Conservation (phyloP, 1,140 invertebrate species). For the Pentalonia nigronervosa region DNA sequence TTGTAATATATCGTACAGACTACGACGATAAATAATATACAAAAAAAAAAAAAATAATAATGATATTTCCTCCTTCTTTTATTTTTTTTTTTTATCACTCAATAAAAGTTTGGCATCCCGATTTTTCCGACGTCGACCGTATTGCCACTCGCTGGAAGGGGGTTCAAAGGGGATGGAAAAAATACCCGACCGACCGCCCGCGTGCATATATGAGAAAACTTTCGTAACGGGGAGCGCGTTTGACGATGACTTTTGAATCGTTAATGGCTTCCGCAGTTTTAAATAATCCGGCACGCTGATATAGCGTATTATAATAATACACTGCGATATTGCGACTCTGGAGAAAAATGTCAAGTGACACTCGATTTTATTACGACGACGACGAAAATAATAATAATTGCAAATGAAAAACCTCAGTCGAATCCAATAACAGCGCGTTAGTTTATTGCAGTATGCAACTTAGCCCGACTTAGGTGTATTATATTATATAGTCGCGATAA, state of each 20-base stretch:
- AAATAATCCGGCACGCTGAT: slow-evolving; percentile 35
- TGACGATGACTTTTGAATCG: slow-evolving; percentile 51
- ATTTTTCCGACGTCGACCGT: slow-evolving; percentile 30
- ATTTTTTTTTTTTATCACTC: slow-evolving; percentile 41
- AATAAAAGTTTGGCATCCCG: slow-evolving; percentile 55
- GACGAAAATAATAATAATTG: background rate
- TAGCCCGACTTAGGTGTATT: background rate
- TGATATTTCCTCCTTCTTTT: slow-evolving; percentile 31
- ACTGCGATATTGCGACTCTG: background rate
- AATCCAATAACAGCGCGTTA: background rate
- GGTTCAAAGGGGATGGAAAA: too few relatives aligned
- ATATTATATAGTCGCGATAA: background rate
- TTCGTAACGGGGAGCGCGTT: slow-evolving; percentile 5
- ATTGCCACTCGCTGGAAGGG: background rate
- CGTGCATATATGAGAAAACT: slow-evolving; percentile 50
- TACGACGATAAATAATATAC: slow-evolving; percentile 37
- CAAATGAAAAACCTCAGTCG: background rate
- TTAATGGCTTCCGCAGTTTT: slow-evolving; percentile 54
- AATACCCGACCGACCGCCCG: slow-evolving; percentile 4
- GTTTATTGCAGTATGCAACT: background rate
- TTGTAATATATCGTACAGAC: background rate
- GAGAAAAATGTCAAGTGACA: slow-evolving; percentile 12
- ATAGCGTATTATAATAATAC: background rate
- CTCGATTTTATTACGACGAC: slow-evolving; percentile 31
- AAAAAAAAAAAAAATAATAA: slow-evolving; percentile 14